Percentiles rank a stretch among this genome's conserved stretches.
These are phyloP conservation scores for Drosophila seclusa DNA, from an alignment of 2,888 invertebrate genomes.

Conservation along the genomic window DNA sequence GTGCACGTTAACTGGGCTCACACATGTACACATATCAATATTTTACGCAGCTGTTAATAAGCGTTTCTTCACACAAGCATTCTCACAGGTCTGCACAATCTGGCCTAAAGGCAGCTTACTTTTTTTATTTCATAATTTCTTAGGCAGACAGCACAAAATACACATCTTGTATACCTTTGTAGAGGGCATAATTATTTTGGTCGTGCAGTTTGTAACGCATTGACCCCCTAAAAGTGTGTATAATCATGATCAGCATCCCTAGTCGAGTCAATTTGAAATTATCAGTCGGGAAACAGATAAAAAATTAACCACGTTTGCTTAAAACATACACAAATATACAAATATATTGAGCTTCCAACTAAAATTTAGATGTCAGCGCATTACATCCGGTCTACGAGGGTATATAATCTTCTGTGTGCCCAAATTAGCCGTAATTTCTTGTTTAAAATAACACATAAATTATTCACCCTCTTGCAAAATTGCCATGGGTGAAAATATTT, in stretches of 20 bases:
- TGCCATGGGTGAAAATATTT: neutral
- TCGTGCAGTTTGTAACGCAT: too few species aligned
- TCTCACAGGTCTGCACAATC: neutral
- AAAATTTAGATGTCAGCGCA: neutral
- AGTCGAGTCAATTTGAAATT: neutral
- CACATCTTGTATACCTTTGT: neutral
- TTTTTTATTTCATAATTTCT: neutral
- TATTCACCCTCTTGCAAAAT: neutral
- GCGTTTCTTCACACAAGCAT: slow-evolving; percentile 8
- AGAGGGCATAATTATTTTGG: neutral
- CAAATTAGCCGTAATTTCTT: neutral
- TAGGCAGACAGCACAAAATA: neutral
- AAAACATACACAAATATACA: neutral
- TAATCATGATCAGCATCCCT: neutral
- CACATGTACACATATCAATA: slow-evolving; percentile 17
- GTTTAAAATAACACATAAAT: neutral
- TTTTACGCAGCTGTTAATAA: slow-evolving; percentile 13
- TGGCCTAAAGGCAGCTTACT: neutral
- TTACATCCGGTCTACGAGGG: neutral
- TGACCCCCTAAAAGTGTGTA: neutral
- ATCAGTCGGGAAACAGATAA: neutral
- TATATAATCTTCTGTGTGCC: neutral
- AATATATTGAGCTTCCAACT: neutral
- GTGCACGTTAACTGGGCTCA: slow-evolving; percentile 10
- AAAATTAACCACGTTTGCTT: neutral